These are phyloP conservation scores for Puffinus mauretanicus DNA, from an alignment of 2,113 vertebrate genomes.

Conservation along the genomic window DNA sequence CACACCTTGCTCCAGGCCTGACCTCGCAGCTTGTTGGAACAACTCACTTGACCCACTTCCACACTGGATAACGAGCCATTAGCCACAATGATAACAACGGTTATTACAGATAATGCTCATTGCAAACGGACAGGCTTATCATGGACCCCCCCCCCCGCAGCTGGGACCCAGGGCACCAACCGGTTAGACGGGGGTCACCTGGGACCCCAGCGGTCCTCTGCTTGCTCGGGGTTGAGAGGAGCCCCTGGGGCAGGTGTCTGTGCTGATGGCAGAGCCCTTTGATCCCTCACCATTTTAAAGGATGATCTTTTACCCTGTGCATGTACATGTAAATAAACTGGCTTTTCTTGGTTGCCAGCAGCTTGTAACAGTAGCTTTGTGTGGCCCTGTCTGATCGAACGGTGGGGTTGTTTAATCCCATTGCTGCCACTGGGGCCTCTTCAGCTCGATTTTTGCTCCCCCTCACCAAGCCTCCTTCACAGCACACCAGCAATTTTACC, in stretches of 20 bases:
- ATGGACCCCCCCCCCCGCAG: not conserved
- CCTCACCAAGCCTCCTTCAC: not conserved
- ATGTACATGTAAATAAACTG: not conserved
- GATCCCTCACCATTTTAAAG: not conserved
- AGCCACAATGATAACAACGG: rapidly evolving
- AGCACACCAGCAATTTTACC: not conserved
- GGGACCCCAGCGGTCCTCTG: not conserved
- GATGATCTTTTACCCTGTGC: not conserved
- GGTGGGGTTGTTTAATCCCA: not conserved
- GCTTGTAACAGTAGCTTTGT: not conserved
- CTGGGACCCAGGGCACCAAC: rapidly evolving
- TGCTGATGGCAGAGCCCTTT: not conserved
- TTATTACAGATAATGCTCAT: not conserved
- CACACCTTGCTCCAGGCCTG: not conserved
- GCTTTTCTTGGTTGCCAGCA: not conserved
- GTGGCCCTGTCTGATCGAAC: not conserved
- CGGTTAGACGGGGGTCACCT: not conserved
- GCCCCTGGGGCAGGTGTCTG: not conserved
- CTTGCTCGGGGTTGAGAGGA: not conserved
- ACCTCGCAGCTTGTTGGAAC: not conserved
- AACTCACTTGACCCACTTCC: not conserved
- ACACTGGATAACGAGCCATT: not conserved
- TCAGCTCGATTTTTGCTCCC: not conserved
- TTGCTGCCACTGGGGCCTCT: not conserved
- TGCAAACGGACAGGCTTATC: not conserved